Conservation (phyloP, 2,888 invertebrate species). For the Xanthia icteritia region DNA sequence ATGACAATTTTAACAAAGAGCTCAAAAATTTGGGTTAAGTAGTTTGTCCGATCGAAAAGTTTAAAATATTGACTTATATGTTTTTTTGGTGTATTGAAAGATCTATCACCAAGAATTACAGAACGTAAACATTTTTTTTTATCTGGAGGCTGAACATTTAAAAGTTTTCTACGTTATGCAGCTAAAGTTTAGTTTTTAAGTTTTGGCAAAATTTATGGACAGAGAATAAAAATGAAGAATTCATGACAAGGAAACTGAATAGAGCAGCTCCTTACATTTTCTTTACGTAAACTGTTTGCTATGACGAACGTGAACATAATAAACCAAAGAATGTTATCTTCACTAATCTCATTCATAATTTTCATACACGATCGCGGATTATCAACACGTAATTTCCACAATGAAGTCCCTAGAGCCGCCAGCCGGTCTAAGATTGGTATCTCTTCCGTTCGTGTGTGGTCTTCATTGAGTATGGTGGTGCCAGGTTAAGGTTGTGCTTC, state of each 20-base stretch:
- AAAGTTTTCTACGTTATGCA: no score
- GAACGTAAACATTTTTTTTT: not conserved
- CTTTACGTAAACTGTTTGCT: constrained; percentile 11
- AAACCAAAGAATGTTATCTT: constrained; percentile 49
- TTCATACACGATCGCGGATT: constrained; percentile 57
- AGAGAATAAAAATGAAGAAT: not conserved
- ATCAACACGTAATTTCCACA: constrained; percentile 63
- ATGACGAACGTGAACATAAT: constrained; percentile 39
- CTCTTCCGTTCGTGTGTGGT: constrained; percentile 69
- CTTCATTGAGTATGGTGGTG: constrained; percentile 53
- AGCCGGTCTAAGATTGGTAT: constrained; percentile 57
- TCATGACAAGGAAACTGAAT: not conserved
- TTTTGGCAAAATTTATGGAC: no score
- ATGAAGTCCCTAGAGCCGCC: constrained; percentile 61
- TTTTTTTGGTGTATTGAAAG: not conserved
- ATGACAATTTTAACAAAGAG: not conserved
- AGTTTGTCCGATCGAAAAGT: not conserved
- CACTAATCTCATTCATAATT: constrained; percentile 56
- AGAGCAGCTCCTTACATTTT: not conserved
- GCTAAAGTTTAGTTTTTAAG: not conserved
- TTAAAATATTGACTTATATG: not conserved
- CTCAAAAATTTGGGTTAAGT: no score
- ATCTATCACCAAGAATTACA: not conserved
- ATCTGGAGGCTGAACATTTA: not conserved
- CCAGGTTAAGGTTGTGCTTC: constrained; percentile 51